Evolutionary conservation across 1,140 invertebrate species (phyloP), one percentile per base, ranked within the genome.

Genomic region (Pantala flavescens): DNA sequence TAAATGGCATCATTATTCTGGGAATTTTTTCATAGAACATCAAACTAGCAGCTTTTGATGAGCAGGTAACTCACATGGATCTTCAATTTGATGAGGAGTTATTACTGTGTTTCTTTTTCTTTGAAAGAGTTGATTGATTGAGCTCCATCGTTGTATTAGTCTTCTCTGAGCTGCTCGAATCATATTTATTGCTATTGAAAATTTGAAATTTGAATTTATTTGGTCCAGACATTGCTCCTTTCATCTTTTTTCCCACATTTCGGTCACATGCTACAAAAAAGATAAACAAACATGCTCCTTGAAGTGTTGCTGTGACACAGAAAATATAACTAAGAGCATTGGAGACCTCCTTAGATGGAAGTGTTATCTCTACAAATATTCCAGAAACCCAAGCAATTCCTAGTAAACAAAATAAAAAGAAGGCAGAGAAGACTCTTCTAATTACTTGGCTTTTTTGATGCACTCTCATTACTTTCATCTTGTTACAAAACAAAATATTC

Each of bases 341-440:
- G 12, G 80, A 79, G 10, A 82, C 82, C 24, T 82, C 23, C 86
- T 83, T 12, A 16, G 49, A 63, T 21, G n/a, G 5, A 63, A 12
- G 2, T 3, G n/a, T 63, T 63, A 63, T 16, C 77, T 86, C 83
- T 23, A 84, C 83, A 43, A 87, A 81, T 23, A 89, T 81, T 11
- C 87, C 88, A 78, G 89, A 89, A 24, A 88, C 80, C 88, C 88
- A 89, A 3, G 87, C 85, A 0, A 90, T 78, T 0, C 88, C 88
- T 11, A 90, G 79, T 75, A 88, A 80, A 76, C 88, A 89, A 78
- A 90, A 89, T 5, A 90, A 80, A 75, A 89, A 80, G 16, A 88
- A 77, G 2, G 85, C 87, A 7, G 89, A 78, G 21, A 85, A 81
- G 72, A 89, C 81, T 77, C 88, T 88, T 70, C 85, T 83, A 19